These are phyloP conservation scores for Passerina amoena DNA, from an alignment of 2,113 vertebrate genomes.

Conservation along the genomic window DNA sequence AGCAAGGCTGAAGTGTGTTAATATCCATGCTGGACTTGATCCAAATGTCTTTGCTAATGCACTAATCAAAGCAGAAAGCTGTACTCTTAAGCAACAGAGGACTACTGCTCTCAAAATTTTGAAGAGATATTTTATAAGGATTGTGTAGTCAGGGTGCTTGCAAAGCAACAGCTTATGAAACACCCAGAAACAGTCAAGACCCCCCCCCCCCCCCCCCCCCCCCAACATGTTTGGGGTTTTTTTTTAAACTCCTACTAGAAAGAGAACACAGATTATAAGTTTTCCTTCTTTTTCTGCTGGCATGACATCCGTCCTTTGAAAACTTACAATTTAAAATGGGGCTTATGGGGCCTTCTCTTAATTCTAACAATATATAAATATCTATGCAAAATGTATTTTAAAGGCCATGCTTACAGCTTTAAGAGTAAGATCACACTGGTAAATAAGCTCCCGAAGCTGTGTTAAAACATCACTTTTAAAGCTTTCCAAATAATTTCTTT, in stretches of 20 bases:
- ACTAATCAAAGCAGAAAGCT: not conserved
- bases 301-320: not conserved
- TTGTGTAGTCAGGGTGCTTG: not conserved
- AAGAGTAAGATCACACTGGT: slow-evolving; percentile 95
- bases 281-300: not conserved
- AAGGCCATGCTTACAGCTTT: slow-evolving; percentile 86
- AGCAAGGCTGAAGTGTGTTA: not conserved
- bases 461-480: slow-evolving; percentile 89
- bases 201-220: accelerated
- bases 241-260: not conserved
- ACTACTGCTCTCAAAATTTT: not conserved
- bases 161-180: not conserved
- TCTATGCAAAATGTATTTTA: not conserved
- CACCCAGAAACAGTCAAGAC: not conserved
- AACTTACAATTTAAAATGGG: not conserved
- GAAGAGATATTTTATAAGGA: not conserved
- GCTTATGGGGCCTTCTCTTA: not conserved
- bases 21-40: not conserved
- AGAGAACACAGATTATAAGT: not conserved
- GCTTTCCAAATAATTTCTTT: slow-evolving; percentile 84
- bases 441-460: slow-evolving; percentile 91
- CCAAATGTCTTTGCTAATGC: not conserved
- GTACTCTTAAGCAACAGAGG: not conserved
- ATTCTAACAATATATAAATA: not conserved
- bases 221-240: too few relatives aligned